Evolutionary conservation across 2,113 vertebrate species (phyloP).

Genomic region (Kryptolebias marmoratus): DNA sequence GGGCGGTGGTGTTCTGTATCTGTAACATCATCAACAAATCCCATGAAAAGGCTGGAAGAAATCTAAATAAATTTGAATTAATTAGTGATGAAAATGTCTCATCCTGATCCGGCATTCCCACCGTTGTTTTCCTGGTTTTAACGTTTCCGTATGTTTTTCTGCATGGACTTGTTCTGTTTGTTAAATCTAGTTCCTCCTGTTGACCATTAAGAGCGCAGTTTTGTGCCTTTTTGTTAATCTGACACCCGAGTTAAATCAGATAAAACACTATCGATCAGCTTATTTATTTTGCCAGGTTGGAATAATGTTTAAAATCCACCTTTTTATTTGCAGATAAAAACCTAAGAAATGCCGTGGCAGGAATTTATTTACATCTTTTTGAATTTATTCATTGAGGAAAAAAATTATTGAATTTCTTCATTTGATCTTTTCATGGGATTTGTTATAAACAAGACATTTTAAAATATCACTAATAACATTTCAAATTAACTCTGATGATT

Average conservation of each 20-base stretch:
- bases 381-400: not conserved
- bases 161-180: too few relatives aligned
- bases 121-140: too few relatives aligned
- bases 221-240: not conserved
- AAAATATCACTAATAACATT: not conserved
- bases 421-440: slow-evolving; percentile 3
- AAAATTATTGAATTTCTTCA: not conserved
- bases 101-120: too few relatives aligned
- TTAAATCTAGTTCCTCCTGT: too few relatives aligned
- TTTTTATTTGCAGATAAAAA: too few relatives aligned
- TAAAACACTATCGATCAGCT: not conserved
- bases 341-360: too few relatives aligned
- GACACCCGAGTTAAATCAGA: not conserved
- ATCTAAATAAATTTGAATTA: not conserved
- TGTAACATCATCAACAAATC: slow-evolving; percentile 19
- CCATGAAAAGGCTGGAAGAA: slow-evolving; percentile 14
- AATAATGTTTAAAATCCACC: too few relatives aligned
- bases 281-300: not conserved
- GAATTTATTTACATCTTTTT: too few relatives aligned
- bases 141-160: too few relatives aligned
- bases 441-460: not conserved
- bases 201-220: not conserved
- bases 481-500: not conserved
- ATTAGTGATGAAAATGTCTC: too few relatives aligned
- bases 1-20: not conserved